Evolutionary conservation across 2,797 vertebrate species (phyloP).

Genomic region (Rhodeus uyekii): DNA sequence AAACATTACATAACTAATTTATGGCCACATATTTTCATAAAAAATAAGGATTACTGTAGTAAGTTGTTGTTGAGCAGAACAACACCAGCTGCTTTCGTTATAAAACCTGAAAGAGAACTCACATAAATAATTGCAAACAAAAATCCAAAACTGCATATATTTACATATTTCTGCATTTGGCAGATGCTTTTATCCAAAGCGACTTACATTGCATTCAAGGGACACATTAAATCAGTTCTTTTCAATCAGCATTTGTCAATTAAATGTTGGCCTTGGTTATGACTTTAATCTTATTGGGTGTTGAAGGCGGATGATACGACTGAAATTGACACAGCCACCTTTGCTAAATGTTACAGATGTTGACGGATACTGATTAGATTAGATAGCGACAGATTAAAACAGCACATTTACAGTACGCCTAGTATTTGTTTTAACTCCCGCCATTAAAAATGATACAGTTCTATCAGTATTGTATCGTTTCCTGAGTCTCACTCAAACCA

Average conservation of each 20-base stretch:
- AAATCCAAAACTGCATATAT: too few species aligned
- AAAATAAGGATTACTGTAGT: slow-evolving; percentile 42
- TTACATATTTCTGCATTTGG: too few species aligned
- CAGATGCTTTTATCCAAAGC: too few species aligned
- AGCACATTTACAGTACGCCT: not conserved
- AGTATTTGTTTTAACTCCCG: not conserved
- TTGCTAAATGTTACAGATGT: not conserved
- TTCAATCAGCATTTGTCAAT: not conserved
- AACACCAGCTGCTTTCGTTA: slow-evolving; percentile 1
- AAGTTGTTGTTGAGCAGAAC: not conserved
- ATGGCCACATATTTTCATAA: slow-evolving; percentile 62
- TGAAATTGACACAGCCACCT: not conserved
- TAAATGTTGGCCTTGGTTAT: not conserved
- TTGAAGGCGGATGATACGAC: not conserved
- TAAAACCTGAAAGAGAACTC: not conserved
- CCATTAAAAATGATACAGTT: not conserved
- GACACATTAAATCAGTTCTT: too few species aligned
- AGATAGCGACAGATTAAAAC: not conserved
- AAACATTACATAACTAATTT: slow-evolving; percentile 61
- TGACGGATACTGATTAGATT: not conserved
- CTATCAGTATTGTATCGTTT: not conserved
- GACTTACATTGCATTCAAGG: too few species aligned
- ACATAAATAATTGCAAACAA: not conserved
- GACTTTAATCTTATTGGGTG: not conserved
- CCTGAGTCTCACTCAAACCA: not conserved